These are phyloP conservation scores for Papilio polytes DNA, from an alignment of 1,140 invertebrate genomes.

Conservation along the genomic window DNA sequence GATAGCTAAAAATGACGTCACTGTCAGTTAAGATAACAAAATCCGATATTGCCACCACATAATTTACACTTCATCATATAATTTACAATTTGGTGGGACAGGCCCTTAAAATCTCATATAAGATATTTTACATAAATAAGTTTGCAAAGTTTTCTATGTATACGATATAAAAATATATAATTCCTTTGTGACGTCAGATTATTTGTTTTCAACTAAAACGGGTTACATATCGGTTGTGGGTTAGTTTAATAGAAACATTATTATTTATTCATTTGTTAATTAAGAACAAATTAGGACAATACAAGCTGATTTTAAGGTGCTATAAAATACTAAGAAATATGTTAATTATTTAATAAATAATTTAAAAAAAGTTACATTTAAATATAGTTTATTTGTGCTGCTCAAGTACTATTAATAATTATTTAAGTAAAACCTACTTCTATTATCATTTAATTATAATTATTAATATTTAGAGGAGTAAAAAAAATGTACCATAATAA, in stretches of 20 bases:
- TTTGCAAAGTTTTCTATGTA: too few relatives aligned
- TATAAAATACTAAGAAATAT: constrained; percentile 47
- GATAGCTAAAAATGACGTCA: too few relatives aligned
- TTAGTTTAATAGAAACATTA: constrained; percentile 14
- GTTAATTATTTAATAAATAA: not conserved
- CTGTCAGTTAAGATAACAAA: too few relatives aligned
- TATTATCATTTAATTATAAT: not conserved
- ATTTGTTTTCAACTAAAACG: constrained; percentile 63
- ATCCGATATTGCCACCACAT: too few relatives aligned
- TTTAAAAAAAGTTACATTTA: not conserved
- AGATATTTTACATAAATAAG: too few relatives aligned
- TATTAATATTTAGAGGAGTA: not conserved
- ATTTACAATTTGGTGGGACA: too few relatives aligned
- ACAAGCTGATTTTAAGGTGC: constrained; percentile 68
- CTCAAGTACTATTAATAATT: not conserved
- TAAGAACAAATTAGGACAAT: constrained; percentile 9
- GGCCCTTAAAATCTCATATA: too few relatives aligned
- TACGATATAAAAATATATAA: too few relatives aligned
- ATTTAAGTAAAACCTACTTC: not conserved
- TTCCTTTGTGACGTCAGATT: constrained; percentile 43
- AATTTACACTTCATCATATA: too few relatives aligned
- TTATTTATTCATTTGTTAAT: constrained; percentile 16
- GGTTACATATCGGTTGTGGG: constrained; percentile 61
- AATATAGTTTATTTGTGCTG: not conserved
- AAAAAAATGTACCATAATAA: not conserved